Base-by-base conservation (phyloP, 2,113 vertebrate genomes). In the Myotis brandtii region DNA sequence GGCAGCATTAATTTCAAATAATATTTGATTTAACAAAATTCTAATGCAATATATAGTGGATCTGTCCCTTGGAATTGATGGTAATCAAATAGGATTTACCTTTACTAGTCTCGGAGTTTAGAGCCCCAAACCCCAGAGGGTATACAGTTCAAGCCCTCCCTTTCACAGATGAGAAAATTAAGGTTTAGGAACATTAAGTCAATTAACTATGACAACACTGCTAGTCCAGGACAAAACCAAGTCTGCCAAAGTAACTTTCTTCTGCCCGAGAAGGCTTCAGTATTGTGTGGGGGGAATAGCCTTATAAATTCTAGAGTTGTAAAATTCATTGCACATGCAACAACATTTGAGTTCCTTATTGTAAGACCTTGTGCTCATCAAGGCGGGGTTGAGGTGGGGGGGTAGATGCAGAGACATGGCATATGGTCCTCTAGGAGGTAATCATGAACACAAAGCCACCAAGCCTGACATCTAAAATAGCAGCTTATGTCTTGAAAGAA, bases 1-100 rank as follows among this genome's bases (percentile, higher is more conserved):
- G 40, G 21, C 17, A 93, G 76, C 5, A 10, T 56, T 69, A 75
- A 77, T 77, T 40, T 95, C 46, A 69, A 90, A 81, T 94, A 69
- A 56, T 66, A 52, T 76, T 93, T 92, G 40, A 80, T 52, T 95
- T 82, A 88, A 50, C 34, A 69, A 81, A 81, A 95, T 76, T 84
- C 56, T 73, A 89, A 69, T 56, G 2, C 13, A 91, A 40, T 34
- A 75, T 69, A 73, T 88, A 89, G 30, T 91, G 77, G 20, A 80
- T 12, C 34, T 77, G 6, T 85, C 37, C 5, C 17, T 89, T 86
- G 82, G 40, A 96, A 82, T 48, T 82, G 21, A 69, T 86, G 27
- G 20, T 14, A 82, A 21, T 66, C 37, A 85, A 75, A 25, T 37
- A 11, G 21, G 16, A 43, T 76, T 94, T 86, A 27, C 9, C 16